Evolutionary conservation across 2,888 invertebrate genomes (phyloP).

Genomic region (Melikaiella ostensackeni): DNA sequence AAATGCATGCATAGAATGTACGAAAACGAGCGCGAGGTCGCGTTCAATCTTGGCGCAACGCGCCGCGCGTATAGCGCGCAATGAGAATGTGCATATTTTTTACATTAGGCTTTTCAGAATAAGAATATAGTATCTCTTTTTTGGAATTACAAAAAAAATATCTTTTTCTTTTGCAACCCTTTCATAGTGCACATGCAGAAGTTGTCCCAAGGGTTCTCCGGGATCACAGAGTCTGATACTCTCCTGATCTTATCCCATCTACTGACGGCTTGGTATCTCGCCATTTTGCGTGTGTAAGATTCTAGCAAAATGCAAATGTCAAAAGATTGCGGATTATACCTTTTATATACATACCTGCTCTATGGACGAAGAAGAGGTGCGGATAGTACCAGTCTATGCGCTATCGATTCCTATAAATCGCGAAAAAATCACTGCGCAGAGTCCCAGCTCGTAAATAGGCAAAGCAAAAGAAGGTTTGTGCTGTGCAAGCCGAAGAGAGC

Average conservation of each 20-base stretch:
- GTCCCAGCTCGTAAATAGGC: constrained; percentile 22
- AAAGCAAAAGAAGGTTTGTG: not conserved
- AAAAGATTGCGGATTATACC: constrained; percentile 30
- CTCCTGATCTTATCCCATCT: constrained; percentile 33
- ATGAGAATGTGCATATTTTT: too few species aligned
- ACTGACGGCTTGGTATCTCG: constrained; percentile 26
- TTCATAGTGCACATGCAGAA: constrained; percentile 10
- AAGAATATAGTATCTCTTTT: too few species aligned
- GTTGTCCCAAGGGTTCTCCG: constrained; percentile 29
- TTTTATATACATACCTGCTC: constrained; percentile 4
- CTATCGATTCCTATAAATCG: constrained; percentile 31
- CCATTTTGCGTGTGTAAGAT: constrained; percentile 13
- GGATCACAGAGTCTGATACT: constrained; percentile 28
- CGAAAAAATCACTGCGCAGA: not conserved
- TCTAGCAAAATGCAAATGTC: constrained; percentile 38
- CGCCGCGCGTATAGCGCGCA: too few species aligned
- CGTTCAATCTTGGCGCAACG: too few species aligned
- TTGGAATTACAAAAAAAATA: not conserved
- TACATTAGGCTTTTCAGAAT: too few species aligned
- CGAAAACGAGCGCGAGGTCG: too few species aligned
- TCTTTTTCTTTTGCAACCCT: not conserved
- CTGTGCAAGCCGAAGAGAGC: not conserved
- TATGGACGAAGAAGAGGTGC: constrained; percentile 1
- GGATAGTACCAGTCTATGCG: not conserved
- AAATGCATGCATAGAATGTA: too few species aligned